phyloP scores from a whole-genome alignment of 2,888 invertebrate genomes.

The Cheilosia urbana region DNA sequence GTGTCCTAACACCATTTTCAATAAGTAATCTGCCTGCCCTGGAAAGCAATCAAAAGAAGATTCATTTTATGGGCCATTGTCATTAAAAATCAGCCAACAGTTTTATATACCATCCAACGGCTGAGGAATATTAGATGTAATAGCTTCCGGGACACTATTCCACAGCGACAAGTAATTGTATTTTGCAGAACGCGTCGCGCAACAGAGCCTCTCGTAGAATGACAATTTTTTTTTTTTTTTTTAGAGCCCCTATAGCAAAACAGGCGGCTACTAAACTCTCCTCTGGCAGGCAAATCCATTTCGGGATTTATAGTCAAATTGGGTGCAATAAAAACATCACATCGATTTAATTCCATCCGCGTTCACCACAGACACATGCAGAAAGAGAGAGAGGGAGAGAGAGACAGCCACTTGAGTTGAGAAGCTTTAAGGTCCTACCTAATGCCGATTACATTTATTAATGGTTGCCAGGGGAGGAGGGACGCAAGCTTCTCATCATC shows the following conservation, averaged over 20 bases:
- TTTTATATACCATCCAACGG: slow-evolving; percentile 55
- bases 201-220: slow-evolving; percentile 6
- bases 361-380: background rate
- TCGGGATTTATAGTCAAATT: slow-evolving; percentile 71
- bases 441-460: slow-evolving; percentile 68
- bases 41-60: slow-evolving; percentile 67
- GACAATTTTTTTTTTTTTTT: no score
- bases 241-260: background rate
- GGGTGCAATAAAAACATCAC: slow-evolving; percentile 73
- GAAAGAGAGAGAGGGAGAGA: slow-evolving; percentile 1
- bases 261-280: slow-evolving; percentile 59
- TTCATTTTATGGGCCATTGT: slow-evolving; percentile 70
- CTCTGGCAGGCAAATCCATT: slow-evolving; percentile 70
- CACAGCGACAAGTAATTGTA: slow-evolving; percentile 59
- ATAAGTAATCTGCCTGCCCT: slow-evolving; percentile 65
- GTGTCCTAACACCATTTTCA: background rate
- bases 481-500: slow-evolving; percentile 38
- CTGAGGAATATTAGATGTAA: slow-evolving; percentile 41
- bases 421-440: slow-evolving; percentile 64
- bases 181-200: slow-evolving; percentile 10
- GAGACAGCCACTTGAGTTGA: slow-evolving; percentile 6
- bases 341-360: slow-evolving; percentile 67
- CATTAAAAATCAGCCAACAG: slow-evolving; percentile 70
- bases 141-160: slow-evolving; percentile 57
- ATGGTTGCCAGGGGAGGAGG: slow-evolving; percentile 14